Evolutionary conservation across 2,113 vertebrate species (phyloP).

Genomic region (Lampris megalopsis): DNA sequence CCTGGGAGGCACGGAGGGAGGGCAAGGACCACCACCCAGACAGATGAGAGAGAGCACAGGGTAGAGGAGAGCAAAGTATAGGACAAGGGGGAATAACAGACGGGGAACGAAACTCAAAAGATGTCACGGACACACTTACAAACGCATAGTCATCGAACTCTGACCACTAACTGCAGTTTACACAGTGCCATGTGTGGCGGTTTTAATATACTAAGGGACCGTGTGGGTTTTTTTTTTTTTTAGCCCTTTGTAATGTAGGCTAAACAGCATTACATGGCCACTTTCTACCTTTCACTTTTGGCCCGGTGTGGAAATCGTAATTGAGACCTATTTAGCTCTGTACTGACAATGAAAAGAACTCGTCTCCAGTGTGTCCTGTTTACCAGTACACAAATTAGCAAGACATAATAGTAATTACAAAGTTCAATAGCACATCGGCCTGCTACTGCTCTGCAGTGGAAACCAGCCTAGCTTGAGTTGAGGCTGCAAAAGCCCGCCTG

Average conservation of each 20-base stretch:
- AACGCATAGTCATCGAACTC: neutral
- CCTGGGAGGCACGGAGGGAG: conserved; percentile 2
- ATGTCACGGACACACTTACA: neutral
- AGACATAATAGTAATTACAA: no score
- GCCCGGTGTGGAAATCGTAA: no score
- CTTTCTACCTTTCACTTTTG: no score
- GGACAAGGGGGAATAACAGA: neutral
- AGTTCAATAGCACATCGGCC: no score
- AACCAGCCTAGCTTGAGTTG: conserved; percentile 3
- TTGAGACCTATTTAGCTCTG: neutral
- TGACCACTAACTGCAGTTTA: neutral
- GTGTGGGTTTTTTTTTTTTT: no score
- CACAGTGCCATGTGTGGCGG: neutral
- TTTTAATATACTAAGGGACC: no score
- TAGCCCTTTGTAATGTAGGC: neutral
- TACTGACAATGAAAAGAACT: neutral
- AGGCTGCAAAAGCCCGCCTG: neutral
- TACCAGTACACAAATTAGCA: no score
- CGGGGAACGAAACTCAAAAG: neutral
- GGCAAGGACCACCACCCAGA: neutral
- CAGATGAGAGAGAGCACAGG: conserved; percentile 9
- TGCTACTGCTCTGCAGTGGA: conserved; percentile 1
- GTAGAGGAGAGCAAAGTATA: neutral
- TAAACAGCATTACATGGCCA: neutral
- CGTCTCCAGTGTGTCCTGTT: no score